Conservation (phyloP, 2,888 invertebrate species). For the Sesia bembeciformis region DNA sequence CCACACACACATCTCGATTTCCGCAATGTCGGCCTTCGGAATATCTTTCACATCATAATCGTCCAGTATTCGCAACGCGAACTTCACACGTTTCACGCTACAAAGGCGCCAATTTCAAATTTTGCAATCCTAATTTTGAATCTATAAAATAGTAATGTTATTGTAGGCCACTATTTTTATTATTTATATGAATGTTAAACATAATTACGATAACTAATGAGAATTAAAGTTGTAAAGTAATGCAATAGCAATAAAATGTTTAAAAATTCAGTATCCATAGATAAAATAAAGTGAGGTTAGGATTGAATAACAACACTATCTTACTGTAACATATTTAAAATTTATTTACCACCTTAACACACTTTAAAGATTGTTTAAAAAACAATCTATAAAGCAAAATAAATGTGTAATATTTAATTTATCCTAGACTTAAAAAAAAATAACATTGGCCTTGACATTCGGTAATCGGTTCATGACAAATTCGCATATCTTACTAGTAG, state of each 20-base stretch:
- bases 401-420: no score
- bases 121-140: slow-evolving; percentile 23
- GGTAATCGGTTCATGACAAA: slow-evolving; percentile 54
- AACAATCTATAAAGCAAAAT: no score
- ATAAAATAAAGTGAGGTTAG: no score
- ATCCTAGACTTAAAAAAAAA: neutral
- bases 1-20: slow-evolving; percentile 76
- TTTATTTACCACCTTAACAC: no score
- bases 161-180: neutral
- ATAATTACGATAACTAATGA: no score
- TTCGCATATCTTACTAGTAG: slow-evolving; percentile 21
- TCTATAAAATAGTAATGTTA: no score
- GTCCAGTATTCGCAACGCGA: slow-evolving; percentile 75
- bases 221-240: no score
- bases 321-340: no score
- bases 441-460: slow-evolving; percentile 66
- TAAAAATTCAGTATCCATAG: no score
- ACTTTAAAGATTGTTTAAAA: no score
- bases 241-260: no score
- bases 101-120: slow-evolving; percentile 63
- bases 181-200: neutral
- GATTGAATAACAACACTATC: no score
- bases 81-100: slow-evolving; percentile 65
- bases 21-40: slow-evolving; percentile 78
- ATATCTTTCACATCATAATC: slow-evolving; percentile 79